Evolutionary conservation across 2,113 vertebrate genomes (phyloP).

Genomic region (Cinclus mexicanus): DNA sequence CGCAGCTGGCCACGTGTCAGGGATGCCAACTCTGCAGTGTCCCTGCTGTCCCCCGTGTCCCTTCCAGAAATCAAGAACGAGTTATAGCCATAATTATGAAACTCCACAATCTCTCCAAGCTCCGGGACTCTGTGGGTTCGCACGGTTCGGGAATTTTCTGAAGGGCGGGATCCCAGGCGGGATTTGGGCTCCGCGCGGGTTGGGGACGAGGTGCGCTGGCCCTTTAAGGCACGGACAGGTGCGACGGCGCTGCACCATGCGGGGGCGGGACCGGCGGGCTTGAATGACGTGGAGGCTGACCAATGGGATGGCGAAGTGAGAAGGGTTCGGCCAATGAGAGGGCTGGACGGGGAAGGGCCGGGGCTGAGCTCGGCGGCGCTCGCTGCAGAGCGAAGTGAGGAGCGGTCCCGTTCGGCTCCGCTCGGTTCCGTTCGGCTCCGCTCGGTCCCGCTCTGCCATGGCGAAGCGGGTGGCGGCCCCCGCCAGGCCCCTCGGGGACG

Average conservation of each 20-base stretch:
- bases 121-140: background rate
- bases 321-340: background rate
- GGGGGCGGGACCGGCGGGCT: accelerated
- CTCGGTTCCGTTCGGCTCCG: accelerated
- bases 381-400: background rate
- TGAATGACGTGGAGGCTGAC: accelerated
- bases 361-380: background rate
- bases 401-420: background rate
- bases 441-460: background rate
- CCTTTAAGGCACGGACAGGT: constrained; percentile 6
- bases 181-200: background rate
- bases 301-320: accelerated
- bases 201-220: background rate
- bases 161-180: background rate
- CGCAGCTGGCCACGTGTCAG: accelerated
- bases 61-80: accelerated
- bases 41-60: background rate
- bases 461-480: constrained; percentile 21
- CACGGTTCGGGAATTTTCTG: too few relatives aligned
- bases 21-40: accelerated
- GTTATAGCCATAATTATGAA: accelerated
- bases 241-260: background rate
- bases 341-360: background rate
- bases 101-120: accelerated
- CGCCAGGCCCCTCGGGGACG: constrained; percentile 53